Conservation (phyloP, 2,888 invertebrate species). For the Acleris literana region DNA sequence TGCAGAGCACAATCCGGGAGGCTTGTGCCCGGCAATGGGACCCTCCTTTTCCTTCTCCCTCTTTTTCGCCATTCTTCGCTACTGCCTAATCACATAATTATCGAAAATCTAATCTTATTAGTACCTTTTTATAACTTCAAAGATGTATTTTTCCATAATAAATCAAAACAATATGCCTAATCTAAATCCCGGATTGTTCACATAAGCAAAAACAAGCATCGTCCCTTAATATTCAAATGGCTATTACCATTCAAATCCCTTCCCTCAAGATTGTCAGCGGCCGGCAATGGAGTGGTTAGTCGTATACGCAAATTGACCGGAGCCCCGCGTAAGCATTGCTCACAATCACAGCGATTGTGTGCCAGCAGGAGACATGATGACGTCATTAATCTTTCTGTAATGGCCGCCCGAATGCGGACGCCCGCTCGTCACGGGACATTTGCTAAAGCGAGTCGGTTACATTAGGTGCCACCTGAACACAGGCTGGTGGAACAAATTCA, state of each 20-base stretch:
- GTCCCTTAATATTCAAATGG: slow-evolving; percentile 20
- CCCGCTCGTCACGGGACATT: slow-evolving; percentile 66
- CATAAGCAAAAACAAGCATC: slow-evolving; percentile 9
- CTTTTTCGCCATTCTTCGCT: too few relatives aligned
- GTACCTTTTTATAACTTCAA: too few relatives aligned
- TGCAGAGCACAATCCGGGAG: too few relatives aligned
- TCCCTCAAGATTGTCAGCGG: slow-evolving; percentile 27
- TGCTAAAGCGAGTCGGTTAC: slow-evolving; percentile 51
- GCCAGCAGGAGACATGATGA: slow-evolving; percentile 65
- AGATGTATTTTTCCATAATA: too few relatives aligned
- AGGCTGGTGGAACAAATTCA: slow-evolving; percentile 32
- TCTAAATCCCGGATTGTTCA: not conserved
- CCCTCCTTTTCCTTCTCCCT: too few relatives aligned
- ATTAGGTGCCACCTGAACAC: slow-evolving; percentile 45
- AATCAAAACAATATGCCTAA: too few relatives aligned
- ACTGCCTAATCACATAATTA: too few relatives aligned
- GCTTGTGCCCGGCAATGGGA: too few relatives aligned
- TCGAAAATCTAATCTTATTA: too few relatives aligned
- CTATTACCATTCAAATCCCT: slow-evolving; percentile 13
- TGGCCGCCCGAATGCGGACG: slow-evolving; percentile 63
- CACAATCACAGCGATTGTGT: slow-evolving; percentile 56
- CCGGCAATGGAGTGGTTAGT: slow-evolving; percentile 26
- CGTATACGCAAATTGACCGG: slow-evolving; percentile 35
- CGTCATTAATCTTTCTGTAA: slow-evolving; percentile 76
- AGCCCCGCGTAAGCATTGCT: slow-evolving; percentile 35